A percentile compares a stretch with the other conserved stretches of the same genome.
Conservation (phyloP, 2,113 vertebrate genomes). For the Lepisosteus osseus region DNA sequence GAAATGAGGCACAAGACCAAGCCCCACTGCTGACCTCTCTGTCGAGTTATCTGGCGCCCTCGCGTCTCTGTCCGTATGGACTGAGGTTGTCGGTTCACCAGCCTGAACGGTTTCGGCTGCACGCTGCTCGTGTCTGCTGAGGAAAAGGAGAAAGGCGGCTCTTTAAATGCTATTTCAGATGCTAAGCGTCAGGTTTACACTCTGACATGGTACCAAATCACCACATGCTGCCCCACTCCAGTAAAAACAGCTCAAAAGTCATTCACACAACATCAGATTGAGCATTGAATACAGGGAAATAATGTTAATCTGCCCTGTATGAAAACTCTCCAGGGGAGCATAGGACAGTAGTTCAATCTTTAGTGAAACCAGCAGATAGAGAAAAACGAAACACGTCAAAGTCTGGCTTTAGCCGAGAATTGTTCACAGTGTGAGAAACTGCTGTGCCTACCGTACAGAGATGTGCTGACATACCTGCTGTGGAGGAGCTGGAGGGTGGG, state of each 20-base stretch:
- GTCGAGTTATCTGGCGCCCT: conserved; percentile 71
- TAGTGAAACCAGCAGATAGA: not conserved
- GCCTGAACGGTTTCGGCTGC: conserved; percentile 73
- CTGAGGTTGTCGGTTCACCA: conserved; percentile 78
- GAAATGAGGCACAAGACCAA: too few relatives aligned
- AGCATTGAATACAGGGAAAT: not conserved
- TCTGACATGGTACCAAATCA: too few relatives aligned
- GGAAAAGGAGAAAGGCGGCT: not conserved
- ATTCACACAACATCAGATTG: too few relatives aligned
- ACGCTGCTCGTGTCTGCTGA: conserved; percentile 80
- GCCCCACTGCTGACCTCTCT: conserved; percentile 51
- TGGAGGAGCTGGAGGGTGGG: conserved; percentile 83
- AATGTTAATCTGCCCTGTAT: not conserved
- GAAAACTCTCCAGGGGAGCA: not conserved
- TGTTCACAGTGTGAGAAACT: too few relatives aligned
- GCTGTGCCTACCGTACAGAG: too few relatives aligned
- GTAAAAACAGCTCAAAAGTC: too few relatives aligned
- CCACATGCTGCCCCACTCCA: not conserved
- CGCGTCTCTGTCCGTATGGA: conserved; percentile 76
- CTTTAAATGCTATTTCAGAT: not conserved
- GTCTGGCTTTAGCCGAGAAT: too few relatives aligned
- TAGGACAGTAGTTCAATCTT: not conserved
- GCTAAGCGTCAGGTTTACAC: too few relatives aligned
- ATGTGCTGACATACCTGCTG: too few relatives aligned
- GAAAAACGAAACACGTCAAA: too few relatives aligned